Evolutionary conservation across 2,113 vertebrate species (phyloP).

Genomic region (Platycercus adscitus): DNA sequence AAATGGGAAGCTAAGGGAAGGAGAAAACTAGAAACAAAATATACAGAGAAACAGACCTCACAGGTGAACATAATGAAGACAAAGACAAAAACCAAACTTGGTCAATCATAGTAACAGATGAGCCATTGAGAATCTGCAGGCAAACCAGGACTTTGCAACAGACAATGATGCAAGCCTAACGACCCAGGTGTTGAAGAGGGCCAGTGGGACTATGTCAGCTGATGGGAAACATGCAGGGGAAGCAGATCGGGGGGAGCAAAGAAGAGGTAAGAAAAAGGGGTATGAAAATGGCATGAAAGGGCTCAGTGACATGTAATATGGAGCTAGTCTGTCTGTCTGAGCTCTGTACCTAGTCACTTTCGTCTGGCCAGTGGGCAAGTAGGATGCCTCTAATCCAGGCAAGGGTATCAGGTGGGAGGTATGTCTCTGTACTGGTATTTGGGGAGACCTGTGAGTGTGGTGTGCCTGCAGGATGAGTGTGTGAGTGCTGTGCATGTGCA

Average conservation of each 20-base stretch:
- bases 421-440: rapidly evolving
- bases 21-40: not conserved
- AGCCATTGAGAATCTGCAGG: rapidly evolving
- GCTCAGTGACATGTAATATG: not conserved
- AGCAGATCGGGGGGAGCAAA: not conserved
- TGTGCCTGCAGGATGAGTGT: not conserved
- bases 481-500: not conserved
- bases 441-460: rapidly evolving
- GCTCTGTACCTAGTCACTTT: not conserved
- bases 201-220: not conserved
- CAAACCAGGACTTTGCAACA: not conserved
- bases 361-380: not conserved
- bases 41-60: not conserved
- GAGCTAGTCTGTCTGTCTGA: not conserved
- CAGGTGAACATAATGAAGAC: not conserved
- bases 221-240: not conserved
- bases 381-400: rapidly evolving
- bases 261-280: not conserved
- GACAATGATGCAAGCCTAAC: not conserved
- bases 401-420: not conserved
- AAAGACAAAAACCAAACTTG: not conserved
- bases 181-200: not conserved
- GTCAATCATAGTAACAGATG: not conserved
- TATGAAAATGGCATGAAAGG: not conserved
- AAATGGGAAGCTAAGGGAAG: not conserved